A percentile compares a stretch with the other conserved stretches of the same genome.
Evolutionary conservation across 1,140 invertebrate genomes (phyloP).

Genomic region (Trigoniulus corallinus): DNA sequence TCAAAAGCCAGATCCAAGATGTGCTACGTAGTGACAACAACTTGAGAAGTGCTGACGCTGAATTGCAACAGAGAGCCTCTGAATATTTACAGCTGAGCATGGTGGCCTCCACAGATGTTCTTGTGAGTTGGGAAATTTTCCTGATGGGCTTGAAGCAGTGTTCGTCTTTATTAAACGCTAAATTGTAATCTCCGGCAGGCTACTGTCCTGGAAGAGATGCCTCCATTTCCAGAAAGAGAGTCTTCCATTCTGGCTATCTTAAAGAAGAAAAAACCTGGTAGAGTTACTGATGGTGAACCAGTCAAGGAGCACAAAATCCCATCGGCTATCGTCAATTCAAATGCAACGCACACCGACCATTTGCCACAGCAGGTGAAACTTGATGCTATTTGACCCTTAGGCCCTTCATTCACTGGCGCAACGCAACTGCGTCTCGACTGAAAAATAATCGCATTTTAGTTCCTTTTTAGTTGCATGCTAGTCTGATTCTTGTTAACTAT

Average conservation of each 20-base stretch:
- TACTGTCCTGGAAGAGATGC: constrained; percentile 99
- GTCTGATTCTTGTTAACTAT: too few species aligned
- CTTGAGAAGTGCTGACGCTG: constrained; percentile 90
- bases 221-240: constrained; percentile 96
- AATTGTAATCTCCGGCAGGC: constrained; percentile 36
- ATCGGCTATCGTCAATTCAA: constrained; percentile 1
- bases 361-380: not conserved
- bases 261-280: constrained; percentile 93
- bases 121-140: not conserved
- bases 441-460: too few species aligned
- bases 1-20: constrained; percentile 89
- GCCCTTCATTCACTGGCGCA: too few species aligned
- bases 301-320: constrained; percentile 18
- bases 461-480: too few species aligned
- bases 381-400: too few species aligned
- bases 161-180: not conserved
- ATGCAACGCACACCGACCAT: not conserved
- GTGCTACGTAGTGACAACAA: constrained; percentile 93
- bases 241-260: constrained; percentile 92
- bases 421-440: too few species aligned
- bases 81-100: constrained; percentile 95
- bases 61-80: constrained; percentile 92
- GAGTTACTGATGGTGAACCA: constrained; percentile 59
- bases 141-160: too few species aligned
- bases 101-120: constrained; percentile 87